These are phyloP conservation scores for Trichomycterus rosablanca DNA, from an alignment of 2,113 vertebrate species.

Conservation along the genomic window DNA sequence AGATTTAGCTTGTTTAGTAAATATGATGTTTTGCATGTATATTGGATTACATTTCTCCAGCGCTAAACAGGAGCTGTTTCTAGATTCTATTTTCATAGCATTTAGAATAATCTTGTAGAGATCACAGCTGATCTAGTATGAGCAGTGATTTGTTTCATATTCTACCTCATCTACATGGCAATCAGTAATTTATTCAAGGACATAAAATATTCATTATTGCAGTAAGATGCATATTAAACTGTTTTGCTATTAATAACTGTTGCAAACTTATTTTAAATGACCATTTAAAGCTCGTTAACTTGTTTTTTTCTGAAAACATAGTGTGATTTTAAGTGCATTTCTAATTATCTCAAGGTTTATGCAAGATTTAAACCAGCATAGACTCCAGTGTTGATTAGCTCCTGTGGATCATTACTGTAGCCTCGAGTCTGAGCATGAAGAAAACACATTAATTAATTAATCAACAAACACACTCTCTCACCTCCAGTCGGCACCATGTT, in stretches of 20 bases:
- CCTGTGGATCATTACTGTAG: constrained; percentile 64
- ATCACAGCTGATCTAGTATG: too few relatives aligned
- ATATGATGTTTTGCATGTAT: too few relatives aligned
- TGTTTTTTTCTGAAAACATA: constrained; percentile 55
- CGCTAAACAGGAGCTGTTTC: too few relatives aligned
- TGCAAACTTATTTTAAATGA: neutral
- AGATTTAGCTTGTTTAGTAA: too few relatives aligned
- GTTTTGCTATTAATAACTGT: neutral
- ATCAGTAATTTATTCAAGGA: constrained; percentile 3
- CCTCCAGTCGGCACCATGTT: constrained; percentile 56
- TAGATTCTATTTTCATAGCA: too few relatives aligned
- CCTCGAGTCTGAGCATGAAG: constrained; percentile 66
- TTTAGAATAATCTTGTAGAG: too few relatives aligned
- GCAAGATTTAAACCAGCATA: constrained; percentile 57
- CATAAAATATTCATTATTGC: constrained; percentile 8
- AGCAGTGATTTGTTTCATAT: neutral
- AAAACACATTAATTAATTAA: constrained; percentile 68
- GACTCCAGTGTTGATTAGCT: constrained; percentile 60
- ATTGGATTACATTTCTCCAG: too few relatives aligned
- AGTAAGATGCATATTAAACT: neutral
- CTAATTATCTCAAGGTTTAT: constrained; percentile 70
- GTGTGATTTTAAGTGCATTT: constrained; percentile 53
- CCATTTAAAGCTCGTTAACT: constrained; percentile 19
- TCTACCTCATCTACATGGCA: neutral
- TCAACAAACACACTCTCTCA: constrained; percentile 55